Percentiles rank a stretch among this genome's conserved stretches.
Conservation (phyloP, 2,888 invertebrate genomes). For the Rotaria sp. region DNA sequence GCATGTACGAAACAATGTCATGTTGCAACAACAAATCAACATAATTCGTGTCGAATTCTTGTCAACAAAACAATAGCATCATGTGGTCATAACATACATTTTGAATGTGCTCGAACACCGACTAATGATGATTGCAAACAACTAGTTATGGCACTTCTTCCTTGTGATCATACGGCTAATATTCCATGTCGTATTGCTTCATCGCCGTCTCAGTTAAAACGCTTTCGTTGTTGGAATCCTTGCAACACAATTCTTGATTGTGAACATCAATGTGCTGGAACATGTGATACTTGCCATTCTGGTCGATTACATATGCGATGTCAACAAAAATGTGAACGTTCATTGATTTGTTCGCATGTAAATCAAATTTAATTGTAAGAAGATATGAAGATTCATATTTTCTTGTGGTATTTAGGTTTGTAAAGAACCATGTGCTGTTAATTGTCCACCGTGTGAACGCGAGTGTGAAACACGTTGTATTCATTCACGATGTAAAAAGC, state of each 20-base stretch:
- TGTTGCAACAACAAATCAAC: constrained; percentile 48
- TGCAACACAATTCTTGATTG: constrained; percentile 45
- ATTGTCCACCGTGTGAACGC: constrained; percentile 52
- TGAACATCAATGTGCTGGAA: constrained; percentile 44
- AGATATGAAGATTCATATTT: not conserved
- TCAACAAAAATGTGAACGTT: constrained; percentile 46
- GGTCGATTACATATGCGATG: constrained; percentile 60
- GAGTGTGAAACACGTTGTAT: constrained; percentile 48
- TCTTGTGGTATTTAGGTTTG: constrained; percentile 44
- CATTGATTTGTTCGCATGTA: constrained; percentile 47
- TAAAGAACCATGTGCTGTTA: constrained; percentile 47
- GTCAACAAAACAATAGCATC: constrained; percentile 44
- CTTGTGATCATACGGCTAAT: constrained; percentile 54
- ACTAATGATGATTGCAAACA: constrained; percentile 35
- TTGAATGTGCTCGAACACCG: constrained; percentile 36
- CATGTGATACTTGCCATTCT: constrained; percentile 59
- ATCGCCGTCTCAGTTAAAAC: constrained; percentile 22
- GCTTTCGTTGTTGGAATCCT: constrained; percentile 29
- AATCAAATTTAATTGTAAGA: not conserved
- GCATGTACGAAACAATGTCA: constrained; percentile 56
- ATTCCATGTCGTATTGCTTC: constrained; percentile 47
- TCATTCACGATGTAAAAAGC: constrained; percentile 40
- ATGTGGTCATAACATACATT: constrained; percentile 40
- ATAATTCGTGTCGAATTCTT: constrained; percentile 44
- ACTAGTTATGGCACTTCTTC: constrained; percentile 36